Conservation (phyloP, 2,113 vertebrate genomes). For the Phaethornis superciliosus region DNA sequence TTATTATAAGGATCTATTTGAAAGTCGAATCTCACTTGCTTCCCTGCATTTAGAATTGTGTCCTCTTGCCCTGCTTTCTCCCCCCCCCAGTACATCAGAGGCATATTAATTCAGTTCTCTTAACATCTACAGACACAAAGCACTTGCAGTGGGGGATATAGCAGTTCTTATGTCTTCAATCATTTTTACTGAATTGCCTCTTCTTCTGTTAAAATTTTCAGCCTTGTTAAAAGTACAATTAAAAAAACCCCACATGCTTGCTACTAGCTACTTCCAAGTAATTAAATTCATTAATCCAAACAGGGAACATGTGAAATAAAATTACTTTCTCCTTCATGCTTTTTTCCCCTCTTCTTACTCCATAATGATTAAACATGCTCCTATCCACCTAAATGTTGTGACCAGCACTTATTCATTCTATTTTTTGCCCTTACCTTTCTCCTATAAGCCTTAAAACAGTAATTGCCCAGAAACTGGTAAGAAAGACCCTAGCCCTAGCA, state of each 20-base stretch:
- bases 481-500: neutral
- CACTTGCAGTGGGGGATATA: neutral
- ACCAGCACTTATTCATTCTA: neutral
- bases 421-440: slow-evolving; percentile 26
- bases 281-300: slow-evolving; percentile 55
- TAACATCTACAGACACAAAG: neutral
- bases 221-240: slow-evolving; percentile 26
- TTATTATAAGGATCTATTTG: neutral
- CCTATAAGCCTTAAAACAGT: slow-evolving; percentile 5
- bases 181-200: slow-evolving; percentile 24
- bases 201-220: neutral
- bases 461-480: neutral
- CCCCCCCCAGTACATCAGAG: neutral
- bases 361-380: neutral
- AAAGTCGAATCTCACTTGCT: neutral
- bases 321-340: slow-evolving; percentile 9
- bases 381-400: neutral
- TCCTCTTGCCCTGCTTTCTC: neutral
- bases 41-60: neutral
- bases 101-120: slow-evolving; percentile 11
- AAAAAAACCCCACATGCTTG: slow-evolving; percentile 28
- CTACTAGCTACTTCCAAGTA: slow-evolving; percentile 35
- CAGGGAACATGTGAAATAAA: slow-evolving; percentile 26
- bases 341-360: neutral
- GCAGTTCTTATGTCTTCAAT: neutral